These are phyloP conservation scores for Oxyruncus cristatus DNA, from an alignment of 2,113 vertebrate species.

Conservation along the genomic window DNA sequence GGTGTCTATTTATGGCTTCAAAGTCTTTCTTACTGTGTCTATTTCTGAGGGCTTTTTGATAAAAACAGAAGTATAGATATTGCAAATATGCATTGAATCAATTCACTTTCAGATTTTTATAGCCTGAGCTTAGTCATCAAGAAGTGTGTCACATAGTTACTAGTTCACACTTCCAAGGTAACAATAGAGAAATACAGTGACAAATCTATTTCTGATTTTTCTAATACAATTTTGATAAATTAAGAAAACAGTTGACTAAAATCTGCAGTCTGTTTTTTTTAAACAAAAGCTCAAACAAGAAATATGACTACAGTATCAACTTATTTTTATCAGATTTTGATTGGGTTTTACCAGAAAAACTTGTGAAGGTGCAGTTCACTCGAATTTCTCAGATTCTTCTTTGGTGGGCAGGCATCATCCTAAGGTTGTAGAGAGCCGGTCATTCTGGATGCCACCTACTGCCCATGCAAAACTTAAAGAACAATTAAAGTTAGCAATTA, in stretches of 20 bases:
- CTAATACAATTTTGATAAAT: not conserved
- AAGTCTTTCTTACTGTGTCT: not conserved
- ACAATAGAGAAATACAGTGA: not conserved
- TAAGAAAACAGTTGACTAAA: not conserved
- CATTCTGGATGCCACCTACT: rapidly evolving
- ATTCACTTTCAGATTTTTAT: not conserved
- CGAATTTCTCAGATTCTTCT: not conserved
- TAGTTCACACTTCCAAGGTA: not conserved
- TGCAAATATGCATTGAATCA: not conserved
- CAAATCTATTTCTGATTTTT: not conserved
- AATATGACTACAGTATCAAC: not conserved
- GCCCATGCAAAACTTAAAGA: not conserved
- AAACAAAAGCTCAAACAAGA: not conserved
- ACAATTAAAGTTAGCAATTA: not conserved
- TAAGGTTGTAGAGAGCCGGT: not conserved
- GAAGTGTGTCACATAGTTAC: not conserved
- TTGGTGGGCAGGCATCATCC: not conserved
- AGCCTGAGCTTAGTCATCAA: not conserved
- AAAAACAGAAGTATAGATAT: not conserved
- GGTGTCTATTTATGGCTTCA: not conserved
- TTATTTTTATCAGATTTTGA: not conserved
- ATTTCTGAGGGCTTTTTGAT: not conserved
- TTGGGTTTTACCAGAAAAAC: not conserved
- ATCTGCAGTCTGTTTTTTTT: not conserved
- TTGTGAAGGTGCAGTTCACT: not conserved